Evolutionary conservation across 1,140 invertebrate genomes (phyloP).

Genomic region (Rhyzopertha dominica): DNA sequence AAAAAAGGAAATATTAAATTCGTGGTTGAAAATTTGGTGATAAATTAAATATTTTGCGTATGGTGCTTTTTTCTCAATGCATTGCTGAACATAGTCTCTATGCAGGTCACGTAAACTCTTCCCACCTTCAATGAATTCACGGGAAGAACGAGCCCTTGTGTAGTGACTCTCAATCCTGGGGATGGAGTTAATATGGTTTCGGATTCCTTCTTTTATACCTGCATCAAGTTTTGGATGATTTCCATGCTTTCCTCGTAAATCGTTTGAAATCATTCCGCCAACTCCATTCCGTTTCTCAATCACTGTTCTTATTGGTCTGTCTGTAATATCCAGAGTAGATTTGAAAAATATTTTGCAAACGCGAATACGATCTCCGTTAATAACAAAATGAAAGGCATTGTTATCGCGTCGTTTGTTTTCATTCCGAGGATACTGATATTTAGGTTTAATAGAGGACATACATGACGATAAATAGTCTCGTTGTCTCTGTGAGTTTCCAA

Average conservation of each 20-base stretch:
- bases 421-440: slow-evolving; percentile 15
- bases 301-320: slow-evolving; percentile 16
- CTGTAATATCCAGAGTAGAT: slow-evolving; percentile 17
- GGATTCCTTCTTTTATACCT: slow-evolving; percentile 32
- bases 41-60: slow-evolving; percentile 33
- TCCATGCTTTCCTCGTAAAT: slow-evolving; percentile 31
- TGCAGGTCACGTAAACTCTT: slow-evolving; percentile 38
- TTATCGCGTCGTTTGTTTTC: slow-evolving; percentile 6
- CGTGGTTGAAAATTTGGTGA: slow-evolving; percentile 33
- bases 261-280: too few species aligned
- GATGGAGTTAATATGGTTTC: slow-evolving; percentile 39
- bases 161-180: slow-evolving; percentile 40
- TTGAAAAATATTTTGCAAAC: slow-evolving; percentile 23
- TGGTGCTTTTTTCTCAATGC: slow-evolving; percentile 22
- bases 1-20: slow-evolving; percentile 42
- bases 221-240: slow-evolving; percentile 32
- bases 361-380: slow-evolving; percentile 10
- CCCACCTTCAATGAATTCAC: slow-evolving; percentile 37
- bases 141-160: slow-evolving; percentile 30
- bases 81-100: slow-evolving; percentile 31
- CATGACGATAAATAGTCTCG: too few species aligned
- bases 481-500: too few species aligned
- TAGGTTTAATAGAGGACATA: too few species aligned
- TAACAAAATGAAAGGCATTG: slow-evolving; percentile 17
- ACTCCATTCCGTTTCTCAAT: slow-evolving; percentile 10